Conservation (phyloP, 2,888 invertebrate genomes). For the Andrena flavipes region DNA sequence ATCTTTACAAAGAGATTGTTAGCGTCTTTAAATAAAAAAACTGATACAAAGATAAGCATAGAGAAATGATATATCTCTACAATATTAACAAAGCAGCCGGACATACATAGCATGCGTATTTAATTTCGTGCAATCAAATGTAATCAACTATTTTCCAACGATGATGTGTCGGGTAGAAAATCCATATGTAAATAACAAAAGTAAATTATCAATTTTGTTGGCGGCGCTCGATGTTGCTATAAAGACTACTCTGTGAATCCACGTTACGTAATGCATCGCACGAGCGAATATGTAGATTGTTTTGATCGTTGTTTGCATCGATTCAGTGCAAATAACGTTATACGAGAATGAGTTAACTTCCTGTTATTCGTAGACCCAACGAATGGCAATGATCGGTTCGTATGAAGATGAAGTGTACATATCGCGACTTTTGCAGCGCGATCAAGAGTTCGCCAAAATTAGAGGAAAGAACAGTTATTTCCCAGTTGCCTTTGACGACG, state of each 20-base stretch:
- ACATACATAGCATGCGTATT: slow-evolving; percentile 6
- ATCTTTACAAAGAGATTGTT: not conserved
- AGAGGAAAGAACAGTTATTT: not conserved
- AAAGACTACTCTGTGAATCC: not conserved
- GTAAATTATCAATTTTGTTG: not conserved
- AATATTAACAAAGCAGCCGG: slow-evolving; percentile 22
- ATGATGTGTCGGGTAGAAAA: not conserved
- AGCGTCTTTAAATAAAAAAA: not conserved
- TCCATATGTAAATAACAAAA: not conserved
- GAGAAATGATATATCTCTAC: not conserved
- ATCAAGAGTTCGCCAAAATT: slow-evolving; percentile 10
- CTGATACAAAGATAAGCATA: slow-evolving; percentile 6
- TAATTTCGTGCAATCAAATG: not conserved
- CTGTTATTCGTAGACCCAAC: too few species aligned
- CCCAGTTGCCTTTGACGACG: slow-evolving; percentile 1
- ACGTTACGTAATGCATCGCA: slow-evolving; percentile 12
- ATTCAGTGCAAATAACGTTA: not conserved
- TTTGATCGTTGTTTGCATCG: not conserved
- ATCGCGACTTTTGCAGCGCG: not conserved
- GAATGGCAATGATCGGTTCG: not conserved
- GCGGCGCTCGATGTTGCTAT: not conserved
- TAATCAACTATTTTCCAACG: not conserved
- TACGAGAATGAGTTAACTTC: not conserved
- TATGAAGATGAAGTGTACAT: not conserved
- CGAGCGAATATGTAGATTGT: slow-evolving; percentile 1